Evolutionary conservation across 2,797 vertebrate species (phyloP), one percentile per base, ranked within the genome.

Genomic region (Hirundo rustica): DNA sequence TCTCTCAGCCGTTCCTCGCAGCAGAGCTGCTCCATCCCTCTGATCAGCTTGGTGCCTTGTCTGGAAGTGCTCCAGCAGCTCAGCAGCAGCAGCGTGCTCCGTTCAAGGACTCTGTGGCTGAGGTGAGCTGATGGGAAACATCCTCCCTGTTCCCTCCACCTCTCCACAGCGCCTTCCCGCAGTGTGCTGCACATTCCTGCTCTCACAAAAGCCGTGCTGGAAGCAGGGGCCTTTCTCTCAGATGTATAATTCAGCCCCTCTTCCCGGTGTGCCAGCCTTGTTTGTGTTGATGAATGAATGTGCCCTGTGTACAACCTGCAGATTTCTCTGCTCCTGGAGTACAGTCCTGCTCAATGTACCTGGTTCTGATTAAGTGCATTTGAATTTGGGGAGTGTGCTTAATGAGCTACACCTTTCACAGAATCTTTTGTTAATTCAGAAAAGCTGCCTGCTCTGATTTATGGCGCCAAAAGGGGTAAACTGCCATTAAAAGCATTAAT

Each of bases 241-340:
- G 85, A 96, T 97, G 90, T 95, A 48, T 96, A 93, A 97, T 97
- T 97, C 85, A 93, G 89, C 68, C 32, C 42, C 51, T 76, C 65
- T 86, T 84, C 78, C 93, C 21, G 4, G 74, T 17, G 40, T 65
- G 85, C 93, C 88, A 93, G 44, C 64, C 92, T 96, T 95, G 94
- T 95, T 97, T 93, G 90, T 91, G 66, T 91, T 95, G 94, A 87
- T 95, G 94, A 90, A 54, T 88, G 64, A 65, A 36, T 89, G 91
- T 94, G 96, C 94, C 91, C 94, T 71, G 9, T 55, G 61, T 68
- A 44, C 50, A 54, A n/a, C 88, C 94, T 94, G 66, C 73, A 57
- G 94, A 92, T 87, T 65, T 27, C 34, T 47, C 80, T 20, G 78
- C 79, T 86, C 9, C 13, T 64, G 3, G 50, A 74, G 45, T 26